A percentile compares a stretch with the other conserved stretches of the same genome.
Evolutionary conservation across 2,113 vertebrate species (phyloP).

Genomic region (Lamprologus lemairii): DNA sequence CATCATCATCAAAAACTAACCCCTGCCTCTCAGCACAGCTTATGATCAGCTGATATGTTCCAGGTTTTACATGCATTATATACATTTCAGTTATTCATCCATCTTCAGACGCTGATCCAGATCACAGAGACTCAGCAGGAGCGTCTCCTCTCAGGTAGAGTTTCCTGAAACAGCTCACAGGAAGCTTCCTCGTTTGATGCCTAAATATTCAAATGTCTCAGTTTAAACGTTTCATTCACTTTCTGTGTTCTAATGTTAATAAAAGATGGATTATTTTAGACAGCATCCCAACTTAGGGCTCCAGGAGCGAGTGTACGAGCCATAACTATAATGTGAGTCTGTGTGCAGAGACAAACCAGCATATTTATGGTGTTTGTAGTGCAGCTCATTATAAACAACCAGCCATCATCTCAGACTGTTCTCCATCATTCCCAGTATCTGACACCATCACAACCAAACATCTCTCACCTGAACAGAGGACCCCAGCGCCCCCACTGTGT

Average conservation of each 20-base stretch:
- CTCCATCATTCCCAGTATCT: accelerated
- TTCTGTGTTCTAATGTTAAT: neutral
- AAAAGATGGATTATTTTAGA: neutral
- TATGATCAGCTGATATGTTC: neutral
- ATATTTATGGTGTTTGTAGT: neutral
- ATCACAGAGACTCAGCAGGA: neutral
- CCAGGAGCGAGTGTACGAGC: neutral
- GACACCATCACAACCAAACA: neutral
- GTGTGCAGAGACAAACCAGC: neutral
- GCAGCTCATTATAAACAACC: neutral
- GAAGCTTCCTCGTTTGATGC: neutral
- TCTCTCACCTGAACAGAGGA: neutral
- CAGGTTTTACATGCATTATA: neutral
- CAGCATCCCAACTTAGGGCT: neutral
- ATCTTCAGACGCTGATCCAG: neutral
- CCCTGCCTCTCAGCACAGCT: neutral
- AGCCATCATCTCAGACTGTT: neutral
- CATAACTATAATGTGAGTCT: neutral
- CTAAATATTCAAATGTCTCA: neutral
- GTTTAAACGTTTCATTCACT: neutral
- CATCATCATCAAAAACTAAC: accelerated
- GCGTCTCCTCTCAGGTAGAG: neutral
- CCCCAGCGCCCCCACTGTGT: neutral
- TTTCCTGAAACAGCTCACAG: neutral
- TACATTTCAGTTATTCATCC: neutral